Evolutionary conservation across 2,888 invertebrate genomes (phyloP).

Genomic region (Cataglyphis livida): DNA sequence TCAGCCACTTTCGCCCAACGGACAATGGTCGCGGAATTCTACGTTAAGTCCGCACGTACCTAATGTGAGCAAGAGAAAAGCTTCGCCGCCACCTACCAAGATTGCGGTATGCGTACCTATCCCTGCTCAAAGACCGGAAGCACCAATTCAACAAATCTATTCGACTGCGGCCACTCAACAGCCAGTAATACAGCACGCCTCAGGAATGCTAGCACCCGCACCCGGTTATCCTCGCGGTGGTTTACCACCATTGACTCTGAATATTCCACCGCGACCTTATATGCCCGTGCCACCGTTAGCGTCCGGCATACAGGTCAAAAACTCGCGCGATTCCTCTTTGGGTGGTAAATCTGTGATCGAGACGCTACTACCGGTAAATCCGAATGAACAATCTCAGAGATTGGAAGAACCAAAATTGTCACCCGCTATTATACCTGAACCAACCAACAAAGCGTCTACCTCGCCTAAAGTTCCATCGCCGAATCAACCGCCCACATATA

Average conservation of each 20-base stretch:
- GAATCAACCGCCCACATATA: conserved; percentile 84
- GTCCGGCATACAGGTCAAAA: conserved; percentile 78
- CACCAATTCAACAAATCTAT: conserved; percentile 80
- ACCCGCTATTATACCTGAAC: conserved; percentile 81
- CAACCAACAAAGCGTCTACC: conserved; percentile 82
- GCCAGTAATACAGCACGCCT: conserved; percentile 84
- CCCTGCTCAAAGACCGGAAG: conserved; percentile 80
- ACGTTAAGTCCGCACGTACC: conserved; percentile 75
- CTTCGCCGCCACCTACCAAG: conserved; percentile 76
- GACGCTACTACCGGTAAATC: conserved; percentile 80
- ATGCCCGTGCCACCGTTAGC: conserved; percentile 81
- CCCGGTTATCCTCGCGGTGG: conserved; percentile 83
- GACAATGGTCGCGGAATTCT: conserved; percentile 81
- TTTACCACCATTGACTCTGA: conserved; percentile 82
- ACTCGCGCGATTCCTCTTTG: conserved; percentile 74
- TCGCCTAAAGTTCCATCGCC: conserved; percentile 85
- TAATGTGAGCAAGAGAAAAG: conserved; percentile 69
- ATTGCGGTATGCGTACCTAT: conserved; percentile 83
- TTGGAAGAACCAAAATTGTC: conserved; percentile 83
- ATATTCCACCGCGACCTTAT: conserved; percentile 83
- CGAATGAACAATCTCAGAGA: conserved; percentile 78
- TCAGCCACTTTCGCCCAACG: conserved; percentile 82
- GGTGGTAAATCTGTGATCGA: conserved; percentile 82
- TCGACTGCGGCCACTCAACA: conserved; percentile 83
- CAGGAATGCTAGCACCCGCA: conserved; percentile 82